These are phyloP conservation scores for Felis chaus DNA, from an alignment of 2,113 vertebrate species.

Conservation along the genomic window DNA sequence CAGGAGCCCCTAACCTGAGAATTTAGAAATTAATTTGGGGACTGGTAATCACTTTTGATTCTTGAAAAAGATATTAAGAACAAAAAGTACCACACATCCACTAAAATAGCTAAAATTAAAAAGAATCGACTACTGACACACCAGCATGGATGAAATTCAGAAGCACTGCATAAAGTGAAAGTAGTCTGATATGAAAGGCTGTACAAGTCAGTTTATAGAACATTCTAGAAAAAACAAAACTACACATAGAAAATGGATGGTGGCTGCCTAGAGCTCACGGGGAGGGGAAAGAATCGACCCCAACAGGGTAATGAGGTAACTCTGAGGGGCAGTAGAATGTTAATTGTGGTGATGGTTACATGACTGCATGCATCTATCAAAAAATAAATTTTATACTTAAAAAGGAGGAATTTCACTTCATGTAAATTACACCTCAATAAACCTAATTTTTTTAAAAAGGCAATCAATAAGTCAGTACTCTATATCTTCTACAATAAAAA, in stretches of 20 bases:
- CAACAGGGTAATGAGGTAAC: not conserved
- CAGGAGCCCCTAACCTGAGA: not conserved
- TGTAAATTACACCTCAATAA: not conserved
- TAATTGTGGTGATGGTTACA: not conserved
- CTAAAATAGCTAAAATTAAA: not conserved
- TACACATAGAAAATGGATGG: not conserved
- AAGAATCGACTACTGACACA: not conserved
- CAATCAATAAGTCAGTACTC: not conserved
- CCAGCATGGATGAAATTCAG: not conserved
- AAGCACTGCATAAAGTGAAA: not conserved
- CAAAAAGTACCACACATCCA: not conserved
- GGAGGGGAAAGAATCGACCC: not conserved
- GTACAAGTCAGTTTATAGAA: not conserved
- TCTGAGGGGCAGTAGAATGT: rapidly evolving
- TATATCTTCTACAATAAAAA: not conserved
- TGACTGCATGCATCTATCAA: not conserved
- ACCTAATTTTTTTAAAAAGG: not conserved
- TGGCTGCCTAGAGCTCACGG: no score
- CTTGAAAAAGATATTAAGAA: not conserved
- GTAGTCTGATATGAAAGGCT: not conserved
- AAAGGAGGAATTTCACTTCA: not conserved
- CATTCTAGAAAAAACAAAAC: not conserved
- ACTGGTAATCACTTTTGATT: not conserved
- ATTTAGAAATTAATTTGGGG: not conserved
- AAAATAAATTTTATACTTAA: not conserved